phyloP scores from a whole-genome alignment of 2,888 invertebrate genomes.

The Drosophila paramelanica region DNA sequence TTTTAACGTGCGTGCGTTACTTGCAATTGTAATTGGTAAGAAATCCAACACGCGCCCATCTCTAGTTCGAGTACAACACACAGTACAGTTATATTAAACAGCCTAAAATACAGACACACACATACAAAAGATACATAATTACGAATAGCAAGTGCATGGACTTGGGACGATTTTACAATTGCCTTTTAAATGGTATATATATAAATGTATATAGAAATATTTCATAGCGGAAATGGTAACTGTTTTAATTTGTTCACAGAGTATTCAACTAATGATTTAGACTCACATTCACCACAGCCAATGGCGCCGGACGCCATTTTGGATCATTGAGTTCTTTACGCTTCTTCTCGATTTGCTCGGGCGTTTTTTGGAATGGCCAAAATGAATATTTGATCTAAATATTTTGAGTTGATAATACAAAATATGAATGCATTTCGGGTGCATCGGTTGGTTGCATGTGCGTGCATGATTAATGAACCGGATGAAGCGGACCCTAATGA shows the following conservation, averaged over 20 bases:
- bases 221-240: conserved; percentile 2
- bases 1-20: too few relatives aligned
- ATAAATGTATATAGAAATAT: neutral
- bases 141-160: conserved; percentile 19
- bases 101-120: conserved; percentile 1
- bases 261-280: conserved; percentile 20
- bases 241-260: conserved; percentile 2
- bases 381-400: conserved; percentile 90
- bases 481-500: conserved; percentile 36
- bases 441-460: neutral
- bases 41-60: neutral
- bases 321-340: conserved; percentile 87
- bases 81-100: neutral
- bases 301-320: conserved; percentile 87
- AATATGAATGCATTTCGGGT: conserved; percentile 28
- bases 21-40: neutral
- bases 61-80: conserved; percentile 8
- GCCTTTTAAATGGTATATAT: conserved; percentile 10
- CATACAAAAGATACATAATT: conserved; percentile 17
- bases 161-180: conserved; percentile 33
- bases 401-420: conserved; percentile 25
- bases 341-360: conserved; percentile 87
- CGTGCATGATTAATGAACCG: conserved; percentile 25
- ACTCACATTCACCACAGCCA: conserved; percentile 90
- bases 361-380: conserved; percentile 88